phyloP scores from a whole-genome alignment of 2,888 invertebrate genomes.

The Limnephilus lunatus region DNA sequence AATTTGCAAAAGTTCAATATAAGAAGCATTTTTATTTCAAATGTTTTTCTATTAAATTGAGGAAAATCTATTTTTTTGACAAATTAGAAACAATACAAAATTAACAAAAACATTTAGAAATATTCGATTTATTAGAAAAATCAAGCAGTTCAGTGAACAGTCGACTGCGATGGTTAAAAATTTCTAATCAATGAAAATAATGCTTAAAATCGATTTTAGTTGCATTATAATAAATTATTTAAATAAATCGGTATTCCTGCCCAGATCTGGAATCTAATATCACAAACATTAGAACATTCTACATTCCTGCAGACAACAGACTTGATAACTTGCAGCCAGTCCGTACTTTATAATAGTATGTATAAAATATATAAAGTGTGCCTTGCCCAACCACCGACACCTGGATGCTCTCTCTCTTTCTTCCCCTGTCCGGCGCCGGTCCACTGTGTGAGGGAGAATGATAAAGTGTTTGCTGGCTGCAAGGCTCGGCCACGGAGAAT shows the following conservation, averaged over 20 bases:
- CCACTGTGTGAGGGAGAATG: conserved; percentile 37
- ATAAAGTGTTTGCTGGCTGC: background rate
- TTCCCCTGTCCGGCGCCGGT: conserved; percentile 22
- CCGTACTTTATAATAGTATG: background rate
- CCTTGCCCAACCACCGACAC: conserved; percentile 25
- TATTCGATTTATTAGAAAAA: background rate
- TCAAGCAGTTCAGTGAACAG: background rate
- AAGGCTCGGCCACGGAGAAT: conserved; percentile 61
- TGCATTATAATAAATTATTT: background rate
- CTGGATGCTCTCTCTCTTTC: conserved; percentile 34
- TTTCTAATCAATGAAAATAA: background rate
- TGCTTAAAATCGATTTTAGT: background rate
- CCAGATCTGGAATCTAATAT: background rate
- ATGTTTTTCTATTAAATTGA: no score
- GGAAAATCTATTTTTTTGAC: no score
- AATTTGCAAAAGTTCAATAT: no score
- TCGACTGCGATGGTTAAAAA: background rate
- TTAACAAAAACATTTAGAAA: background rate
- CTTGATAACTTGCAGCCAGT: background rate
- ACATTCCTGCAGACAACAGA: background rate
- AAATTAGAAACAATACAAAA: background rate
- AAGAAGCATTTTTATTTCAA: no score
- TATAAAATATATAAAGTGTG: background rate
- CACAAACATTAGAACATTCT: background rate
- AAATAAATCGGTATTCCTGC: background rate